phyloP scores from a whole-genome alignment of 2,113 vertebrate genomes.

The Psittacara wagleri region DNA sequence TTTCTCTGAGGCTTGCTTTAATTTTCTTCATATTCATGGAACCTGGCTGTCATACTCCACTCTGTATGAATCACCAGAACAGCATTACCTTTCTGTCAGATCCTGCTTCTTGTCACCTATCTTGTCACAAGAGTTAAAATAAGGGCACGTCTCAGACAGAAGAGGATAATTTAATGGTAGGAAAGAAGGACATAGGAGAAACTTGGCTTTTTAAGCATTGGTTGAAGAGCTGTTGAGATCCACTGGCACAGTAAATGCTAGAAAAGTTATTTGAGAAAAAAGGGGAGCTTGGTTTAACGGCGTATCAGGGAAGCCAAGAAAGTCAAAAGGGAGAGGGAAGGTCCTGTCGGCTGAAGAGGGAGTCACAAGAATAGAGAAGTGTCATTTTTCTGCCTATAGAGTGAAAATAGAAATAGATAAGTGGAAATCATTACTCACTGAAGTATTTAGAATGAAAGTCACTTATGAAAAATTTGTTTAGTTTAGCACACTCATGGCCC shows the following conservation, averaged over 20 bases:
- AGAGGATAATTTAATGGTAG: neutral
- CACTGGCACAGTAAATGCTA: neutral
- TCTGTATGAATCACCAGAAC: neutral
- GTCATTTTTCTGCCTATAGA: neutral
- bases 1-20: neutral
- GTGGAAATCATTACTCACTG: neutral
- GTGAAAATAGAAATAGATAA: neutral
- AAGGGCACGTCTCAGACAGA: neutral
- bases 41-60: neutral
- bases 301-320: neutral
- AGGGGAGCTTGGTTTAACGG: rapidly evolving
- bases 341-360: neutral
- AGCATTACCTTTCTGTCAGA: neutral
- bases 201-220: neutral
- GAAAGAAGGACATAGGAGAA: neutral
- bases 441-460: neutral
- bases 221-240: neutral
- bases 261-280: neutral
- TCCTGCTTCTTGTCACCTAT: neutral
- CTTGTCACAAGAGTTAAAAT: neutral
- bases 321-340: neutral
- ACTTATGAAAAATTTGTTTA: neutral
- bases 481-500: too few species aligned
- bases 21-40: neutral
- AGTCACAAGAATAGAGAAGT: neutral